Evolutionary conservation across 2,888 invertebrate genomes (phyloP).

Genomic region (Heliconius hortense): DNA sequence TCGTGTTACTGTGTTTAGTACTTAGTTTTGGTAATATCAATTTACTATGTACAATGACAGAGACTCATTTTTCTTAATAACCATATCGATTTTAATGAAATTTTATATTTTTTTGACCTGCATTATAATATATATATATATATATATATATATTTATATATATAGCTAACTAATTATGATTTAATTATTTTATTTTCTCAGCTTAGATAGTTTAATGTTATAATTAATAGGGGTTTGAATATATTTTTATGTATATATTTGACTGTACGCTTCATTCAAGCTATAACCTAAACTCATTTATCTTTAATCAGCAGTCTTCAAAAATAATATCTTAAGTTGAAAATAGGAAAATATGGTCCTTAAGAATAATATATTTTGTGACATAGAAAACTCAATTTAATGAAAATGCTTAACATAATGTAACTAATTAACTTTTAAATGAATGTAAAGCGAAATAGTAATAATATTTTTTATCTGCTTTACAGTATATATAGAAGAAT

Average conservation of each 20-base stretch:
- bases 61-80: no score
- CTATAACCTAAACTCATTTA: not conserved
- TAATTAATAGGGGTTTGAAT: not conserved
- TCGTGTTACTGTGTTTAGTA: not conserved
- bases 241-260: not conserved
- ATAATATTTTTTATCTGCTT: not conserved
- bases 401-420: not conserved
- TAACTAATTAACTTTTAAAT: constrained; percentile 1
- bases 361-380: constrained; percentile 1
- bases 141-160: no score
- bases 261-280: not conserved
- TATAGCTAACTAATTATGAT: not conserved
- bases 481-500: not conserved
- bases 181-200: not conserved
- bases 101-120: no score
- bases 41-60: no score
- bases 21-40: not conserved
- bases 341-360: not conserved
- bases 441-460: not conserved
- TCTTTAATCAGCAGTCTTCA: no score
- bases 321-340: not conserved
- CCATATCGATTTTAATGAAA: no score
- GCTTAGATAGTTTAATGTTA: not conserved
- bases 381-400: not conserved
- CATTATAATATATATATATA: not conserved